A percentile compares a stretch with the other conserved stretches of the same genome.
Conservation (phyloP, 2,888 invertebrate species). For the Nebria brevicollis region DNA sequence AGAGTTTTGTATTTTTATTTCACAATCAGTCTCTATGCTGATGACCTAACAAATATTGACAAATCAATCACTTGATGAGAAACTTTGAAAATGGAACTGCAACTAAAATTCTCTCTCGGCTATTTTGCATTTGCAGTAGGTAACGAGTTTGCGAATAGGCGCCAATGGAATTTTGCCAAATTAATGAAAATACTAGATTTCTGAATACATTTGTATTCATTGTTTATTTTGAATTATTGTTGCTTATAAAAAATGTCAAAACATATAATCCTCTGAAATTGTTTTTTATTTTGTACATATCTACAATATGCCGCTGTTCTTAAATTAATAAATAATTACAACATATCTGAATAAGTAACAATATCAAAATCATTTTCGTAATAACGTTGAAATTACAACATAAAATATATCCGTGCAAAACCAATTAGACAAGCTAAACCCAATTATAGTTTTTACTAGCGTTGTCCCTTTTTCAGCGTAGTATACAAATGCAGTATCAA, state of each 20-base stretch:
- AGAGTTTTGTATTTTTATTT: background rate
- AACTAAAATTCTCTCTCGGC: background rate
- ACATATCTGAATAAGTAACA: too few species aligned
- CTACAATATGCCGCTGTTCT: too few species aligned
- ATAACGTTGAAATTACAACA: too few species aligned
- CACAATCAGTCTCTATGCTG: background rate
- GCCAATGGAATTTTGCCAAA: background rate
- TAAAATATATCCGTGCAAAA: too few species aligned
- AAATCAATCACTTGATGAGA: background rate
- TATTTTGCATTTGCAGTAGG: background rate
- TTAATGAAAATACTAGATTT: background rate
- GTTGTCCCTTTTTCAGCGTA: too few species aligned
- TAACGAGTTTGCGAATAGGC: background rate
- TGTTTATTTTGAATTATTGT: background rate
- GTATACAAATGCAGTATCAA: too few species aligned
- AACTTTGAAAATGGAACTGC: background rate
- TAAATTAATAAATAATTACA: too few species aligned
- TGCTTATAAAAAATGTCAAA: background rate
- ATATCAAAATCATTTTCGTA: too few species aligned
- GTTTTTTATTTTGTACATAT: too few species aligned
- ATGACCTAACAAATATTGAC: constrained; percentile 1
- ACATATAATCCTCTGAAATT: too few species aligned
- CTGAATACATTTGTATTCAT: background rate
- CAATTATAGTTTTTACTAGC: too few species aligned
- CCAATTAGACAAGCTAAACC: too few species aligned